Conservation (phyloP, 2,113 vertebrate species). For the Climacteris rufus region DNA sequence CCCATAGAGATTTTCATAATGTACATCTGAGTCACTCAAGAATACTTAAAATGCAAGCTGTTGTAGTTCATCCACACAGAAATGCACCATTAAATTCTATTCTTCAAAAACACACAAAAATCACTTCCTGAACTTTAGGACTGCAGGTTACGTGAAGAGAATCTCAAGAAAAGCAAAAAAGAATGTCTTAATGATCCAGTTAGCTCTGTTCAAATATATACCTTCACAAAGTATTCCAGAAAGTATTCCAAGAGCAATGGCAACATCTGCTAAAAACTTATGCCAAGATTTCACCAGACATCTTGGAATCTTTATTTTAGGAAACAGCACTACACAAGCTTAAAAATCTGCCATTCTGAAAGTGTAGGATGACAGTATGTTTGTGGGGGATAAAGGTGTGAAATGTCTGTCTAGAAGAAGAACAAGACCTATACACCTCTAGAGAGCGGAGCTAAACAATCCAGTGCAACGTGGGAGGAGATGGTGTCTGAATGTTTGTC, state of each 20-base stretch:
- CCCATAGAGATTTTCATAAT: constrained; percentile 51
- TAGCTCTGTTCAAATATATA: constrained; percentile 32
- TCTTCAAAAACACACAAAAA: not conserved
- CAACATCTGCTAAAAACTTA: constrained; percentile 71
- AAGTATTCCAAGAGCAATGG: constrained; percentile 63
- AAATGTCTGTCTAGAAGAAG: constrained; percentile 71
- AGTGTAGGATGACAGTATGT: constrained; percentile 70
- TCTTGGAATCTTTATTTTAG: constrained; percentile 74
- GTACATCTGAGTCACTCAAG: constrained; percentile 28
- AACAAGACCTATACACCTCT: constrained; percentile 69
- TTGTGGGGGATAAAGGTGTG: constrained; percentile 74
- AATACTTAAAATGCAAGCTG: constrained; percentile 28
- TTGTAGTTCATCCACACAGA: not conserved
- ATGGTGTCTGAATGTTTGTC: constrained; percentile 58
- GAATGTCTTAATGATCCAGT: constrained; percentile 3
- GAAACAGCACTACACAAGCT: constrained; percentile 57
- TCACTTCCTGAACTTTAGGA: not conserved
- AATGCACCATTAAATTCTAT: not conserved
- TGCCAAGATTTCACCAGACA: constrained; percentile 66
- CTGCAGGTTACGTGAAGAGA: not conserved
- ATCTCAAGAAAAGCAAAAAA: constrained; percentile 10
- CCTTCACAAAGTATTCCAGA: constrained; percentile 43
- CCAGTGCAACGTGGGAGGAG: constrained; percentile 49
- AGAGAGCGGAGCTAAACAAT: constrained; percentile 69
- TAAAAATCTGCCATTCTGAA: constrained; percentile 64